phyloP scores from a whole-genome alignment of 23 tunicate species.

The Trididemnum miniatum region DNA sequence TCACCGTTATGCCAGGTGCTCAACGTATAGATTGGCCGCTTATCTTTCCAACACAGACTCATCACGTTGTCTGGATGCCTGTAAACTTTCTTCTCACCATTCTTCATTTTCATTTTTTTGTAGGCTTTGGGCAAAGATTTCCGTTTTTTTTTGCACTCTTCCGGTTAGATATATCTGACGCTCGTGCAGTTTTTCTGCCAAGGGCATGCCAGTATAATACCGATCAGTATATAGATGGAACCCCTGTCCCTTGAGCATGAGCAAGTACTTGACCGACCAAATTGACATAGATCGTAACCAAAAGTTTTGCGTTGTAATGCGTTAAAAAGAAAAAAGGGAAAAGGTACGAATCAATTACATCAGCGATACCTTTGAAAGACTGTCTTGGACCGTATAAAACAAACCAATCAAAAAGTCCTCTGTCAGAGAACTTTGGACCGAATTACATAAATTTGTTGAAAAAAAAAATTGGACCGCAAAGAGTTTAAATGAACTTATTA shows the following conservation, averaged over 20 bases:
- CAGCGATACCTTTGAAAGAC: constrained; percentile 1
- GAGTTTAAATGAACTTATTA: too few relatives aligned
- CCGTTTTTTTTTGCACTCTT: constrained; percentile 6
- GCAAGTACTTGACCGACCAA: constrained; percentile 14
- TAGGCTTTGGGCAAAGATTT: constrained; percentile 5
- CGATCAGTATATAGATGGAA: constrained; percentile 40
- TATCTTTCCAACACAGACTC: constrained; percentile 19
- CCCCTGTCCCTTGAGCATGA: constrained; percentile 10
- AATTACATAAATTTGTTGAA: constrained; percentile 8
- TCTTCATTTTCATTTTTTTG: constrained; percentile 1
- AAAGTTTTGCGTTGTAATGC: neutral
- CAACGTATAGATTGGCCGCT: constrained; percentile 10
- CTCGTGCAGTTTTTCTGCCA: constrained; percentile 15
- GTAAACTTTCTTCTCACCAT: constrained; percentile 13
- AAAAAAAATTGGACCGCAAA: constrained; percentile 18
- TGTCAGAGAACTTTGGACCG: neutral
- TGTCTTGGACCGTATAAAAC: constrained; percentile 7
- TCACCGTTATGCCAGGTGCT: constrained; percentile 23
- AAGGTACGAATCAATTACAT: neutral
- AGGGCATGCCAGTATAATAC: constrained; percentile 9
- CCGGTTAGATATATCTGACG: constrained; percentile 16
- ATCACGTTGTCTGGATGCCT: constrained; percentile 21
- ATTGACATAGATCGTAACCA: constrained; percentile 10
- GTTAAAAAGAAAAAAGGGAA: neutral
- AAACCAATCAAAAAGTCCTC: neutral